phyloP scores from a whole-genome alignment of 1,140 invertebrate species.

The Achatina immaculata region DNA sequence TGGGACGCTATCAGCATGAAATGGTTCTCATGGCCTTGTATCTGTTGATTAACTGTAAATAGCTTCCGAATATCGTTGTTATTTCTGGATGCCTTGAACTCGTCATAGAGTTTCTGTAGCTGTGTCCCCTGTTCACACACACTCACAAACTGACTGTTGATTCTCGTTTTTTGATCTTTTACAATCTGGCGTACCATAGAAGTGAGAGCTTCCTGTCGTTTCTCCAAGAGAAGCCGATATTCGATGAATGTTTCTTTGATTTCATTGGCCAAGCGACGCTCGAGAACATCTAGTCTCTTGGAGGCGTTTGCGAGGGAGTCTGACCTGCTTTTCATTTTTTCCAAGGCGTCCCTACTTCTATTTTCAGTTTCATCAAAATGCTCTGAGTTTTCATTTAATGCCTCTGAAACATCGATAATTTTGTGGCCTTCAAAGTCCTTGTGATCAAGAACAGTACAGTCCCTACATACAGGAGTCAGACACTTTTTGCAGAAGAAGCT shows the following conservation, averaged over 20 bases:
- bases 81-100: slow-evolving; percentile 53
- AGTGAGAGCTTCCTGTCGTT: slow-evolving; percentile 59
- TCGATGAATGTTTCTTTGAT: slow-evolving; percentile 68
- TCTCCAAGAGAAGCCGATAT: slow-evolving; percentile 61
- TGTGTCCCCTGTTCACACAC: slow-evolving; percentile 58
- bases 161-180: slow-evolving; percentile 58
- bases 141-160: slow-evolving; percentile 58
- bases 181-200: slow-evolving; percentile 53
- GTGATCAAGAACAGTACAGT: slow-evolving; percentile 68
- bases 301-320: slow-evolving; percentile 60
- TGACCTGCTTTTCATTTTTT: slow-evolving; percentile 57
- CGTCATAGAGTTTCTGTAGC: slow-evolving; percentile 61
- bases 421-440: slow-evolving; percentile 62
- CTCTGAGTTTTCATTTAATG: slow-evolving; percentile 55
- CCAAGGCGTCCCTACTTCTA: slow-evolving; percentile 53
- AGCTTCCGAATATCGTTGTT: slow-evolving; percentile 58
- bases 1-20: slow-evolving; percentile 53
- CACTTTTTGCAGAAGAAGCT: slow-evolving; percentile 68
- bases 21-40: slow-evolving; percentile 53
- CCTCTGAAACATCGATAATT: slow-evolving; percentile 61
- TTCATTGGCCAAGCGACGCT: slow-evolving; percentile 53
- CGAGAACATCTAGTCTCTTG: slow-evolving; percentile 63
- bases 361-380: slow-evolving; percentile 60
- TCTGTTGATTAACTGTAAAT: slow-evolving; percentile 58
- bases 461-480: slow-evolving; percentile 61